A percentile compares a stretch with the other conserved stretches of the same genome.
Evolutionary conservation across 2,888 invertebrate species (phyloP).

Genomic region (Nemotelus nigrinus): DNA sequence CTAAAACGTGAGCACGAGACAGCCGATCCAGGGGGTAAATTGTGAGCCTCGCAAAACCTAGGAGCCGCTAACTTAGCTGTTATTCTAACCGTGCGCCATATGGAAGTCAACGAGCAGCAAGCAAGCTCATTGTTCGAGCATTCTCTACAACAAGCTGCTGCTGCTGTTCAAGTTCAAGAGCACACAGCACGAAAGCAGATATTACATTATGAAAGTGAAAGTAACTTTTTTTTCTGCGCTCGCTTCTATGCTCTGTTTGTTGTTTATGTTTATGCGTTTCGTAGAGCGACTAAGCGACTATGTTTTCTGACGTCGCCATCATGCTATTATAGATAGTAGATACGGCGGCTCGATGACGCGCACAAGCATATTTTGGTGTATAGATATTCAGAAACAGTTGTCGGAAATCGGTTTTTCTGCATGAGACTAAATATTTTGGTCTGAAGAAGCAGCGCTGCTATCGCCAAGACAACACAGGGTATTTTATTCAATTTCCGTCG

Average conservation of each 20-base stretch:
- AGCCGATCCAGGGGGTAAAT: background rate
- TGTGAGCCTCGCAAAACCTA: conserved; percentile 30
- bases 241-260: conserved; percentile 24
- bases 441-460: conserved; percentile 18
- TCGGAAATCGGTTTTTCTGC: conserved; percentile 28
- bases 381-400: conserved; percentile 37
- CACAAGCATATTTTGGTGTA: background rate
- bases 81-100: too few species aligned
- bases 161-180: conserved; percentile 38
- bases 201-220: conserved; percentile 41
- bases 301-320: background rate
- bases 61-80: conserved; percentile 4
- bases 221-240: conserved; percentile 35
- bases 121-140: conserved; percentile 34
- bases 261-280: conserved; percentile 39
- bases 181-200: conserved; percentile 32
- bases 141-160: too few species aligned
- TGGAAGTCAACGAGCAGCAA: background rate
- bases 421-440: conserved; percentile 34
- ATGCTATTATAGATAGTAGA: background rate
- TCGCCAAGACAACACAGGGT: background rate
- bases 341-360: background rate
- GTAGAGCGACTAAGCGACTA: conserved; percentile 5
- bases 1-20: background rate
- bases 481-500: too few species aligned